Conservation (phyloP, 2,113 vertebrate genomes). For the Otis tarda region DNA sequence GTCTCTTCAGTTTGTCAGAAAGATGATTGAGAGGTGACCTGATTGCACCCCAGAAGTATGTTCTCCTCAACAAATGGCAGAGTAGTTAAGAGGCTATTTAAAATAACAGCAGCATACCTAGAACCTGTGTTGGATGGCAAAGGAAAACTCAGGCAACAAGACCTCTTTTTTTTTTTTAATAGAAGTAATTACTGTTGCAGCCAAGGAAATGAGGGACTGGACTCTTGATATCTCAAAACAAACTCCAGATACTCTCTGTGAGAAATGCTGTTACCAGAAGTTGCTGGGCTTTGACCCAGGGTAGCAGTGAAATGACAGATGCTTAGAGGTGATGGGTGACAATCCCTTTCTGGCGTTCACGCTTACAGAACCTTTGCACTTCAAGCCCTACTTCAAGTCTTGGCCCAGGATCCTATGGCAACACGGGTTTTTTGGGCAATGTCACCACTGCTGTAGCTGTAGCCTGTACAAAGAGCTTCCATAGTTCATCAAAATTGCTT, state of each 20-base stretch:
- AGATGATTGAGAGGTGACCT: slow-evolving; percentile 19
- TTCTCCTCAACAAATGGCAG: neutral
- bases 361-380: neutral
- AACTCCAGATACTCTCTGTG: neutral
- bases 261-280: neutral
- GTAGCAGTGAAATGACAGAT: neutral
- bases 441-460: neutral
- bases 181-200: neutral
- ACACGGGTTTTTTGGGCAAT: neutral
- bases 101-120: neutral
- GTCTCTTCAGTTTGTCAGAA: slow-evolving; percentile 21
- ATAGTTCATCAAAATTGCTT: neutral
- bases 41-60: neutral
- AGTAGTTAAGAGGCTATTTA: neutral
- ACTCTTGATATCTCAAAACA: neutral
- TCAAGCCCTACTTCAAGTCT: neutral
- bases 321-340: neutral
- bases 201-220: neutral
- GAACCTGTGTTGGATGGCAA: neutral
- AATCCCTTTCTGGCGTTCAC: neutral
- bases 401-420: neutral
- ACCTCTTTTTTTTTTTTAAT: neutral
- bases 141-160: neutral
- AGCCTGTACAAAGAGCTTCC: neutral
- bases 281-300: neutral